These are phyloP conservation scores for Orius laevigatus DNA, from an alignment of 1,140 invertebrate species.

Conservation along the genomic window DNA sequence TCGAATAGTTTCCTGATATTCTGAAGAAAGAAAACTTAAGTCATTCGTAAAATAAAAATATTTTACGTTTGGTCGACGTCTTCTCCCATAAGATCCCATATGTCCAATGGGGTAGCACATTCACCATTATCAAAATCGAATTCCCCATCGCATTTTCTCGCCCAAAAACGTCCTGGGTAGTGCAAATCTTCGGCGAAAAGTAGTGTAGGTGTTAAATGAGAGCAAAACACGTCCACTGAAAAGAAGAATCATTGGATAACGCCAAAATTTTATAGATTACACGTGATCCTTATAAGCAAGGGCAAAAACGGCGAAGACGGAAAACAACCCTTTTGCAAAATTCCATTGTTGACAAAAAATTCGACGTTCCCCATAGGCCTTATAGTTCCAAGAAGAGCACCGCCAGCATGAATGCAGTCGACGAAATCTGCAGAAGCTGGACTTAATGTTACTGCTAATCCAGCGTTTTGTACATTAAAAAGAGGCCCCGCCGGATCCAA, in stretches of 20 bases:
- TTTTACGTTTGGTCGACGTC: constrained; percentile 18
- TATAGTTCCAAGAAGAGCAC: constrained; percentile 41
- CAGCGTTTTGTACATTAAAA: constrained; percentile 32
- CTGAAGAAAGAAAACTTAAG: no score
- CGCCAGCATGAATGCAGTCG: constrained; percentile 59
- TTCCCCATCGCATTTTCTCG: constrained; percentile 45
- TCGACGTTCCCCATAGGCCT: constrained; percentile 47
- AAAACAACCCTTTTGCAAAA: no score
- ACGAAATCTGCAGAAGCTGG: constrained; percentile 48
- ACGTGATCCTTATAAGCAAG: no score
- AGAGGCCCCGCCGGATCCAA: constrained; percentile 52
- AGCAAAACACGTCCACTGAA: no score
- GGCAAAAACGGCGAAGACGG: no score
- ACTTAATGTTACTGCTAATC: constrained; percentile 49
- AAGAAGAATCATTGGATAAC: no score
- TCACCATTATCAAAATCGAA: constrained; percentile 41
- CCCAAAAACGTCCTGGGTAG: constrained; percentile 52
- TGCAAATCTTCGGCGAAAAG: constrained; percentile 25
- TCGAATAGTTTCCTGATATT: no score
- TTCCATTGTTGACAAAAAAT: constrained; percentile 59
- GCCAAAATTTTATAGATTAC: no score
- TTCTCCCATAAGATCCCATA: constrained; percentile 21
- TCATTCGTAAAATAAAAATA: no score
- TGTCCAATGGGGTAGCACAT: constrained; percentile 27
- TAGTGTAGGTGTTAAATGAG: not conserved